Conservation (phyloP, 1,140 invertebrate genomes). For the Panonychus citri region DNA sequence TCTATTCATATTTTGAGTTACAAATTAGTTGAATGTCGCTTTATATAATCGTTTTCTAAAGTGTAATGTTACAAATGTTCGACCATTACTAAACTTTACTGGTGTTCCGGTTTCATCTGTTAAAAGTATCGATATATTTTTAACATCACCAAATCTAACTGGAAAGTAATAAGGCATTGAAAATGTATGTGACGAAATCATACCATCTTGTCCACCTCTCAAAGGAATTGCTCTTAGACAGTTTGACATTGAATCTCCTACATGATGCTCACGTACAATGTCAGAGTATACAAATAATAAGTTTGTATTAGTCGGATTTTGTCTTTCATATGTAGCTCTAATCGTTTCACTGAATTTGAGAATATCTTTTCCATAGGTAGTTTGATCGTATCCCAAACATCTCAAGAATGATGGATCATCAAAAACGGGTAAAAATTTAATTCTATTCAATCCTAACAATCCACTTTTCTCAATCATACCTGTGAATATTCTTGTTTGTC, state of each 20-base stretch:
- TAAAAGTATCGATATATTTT: background rate
- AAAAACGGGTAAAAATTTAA: background rate
- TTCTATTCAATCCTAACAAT: background rate
- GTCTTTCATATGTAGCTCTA: background rate
- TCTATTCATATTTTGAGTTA: background rate
- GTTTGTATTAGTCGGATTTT: background rate
- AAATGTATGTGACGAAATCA: background rate
- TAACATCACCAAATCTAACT: background rate
- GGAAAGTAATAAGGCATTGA: background rate
- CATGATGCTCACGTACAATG: background rate
- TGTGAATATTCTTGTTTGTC: no score
- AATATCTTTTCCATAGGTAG: no score
- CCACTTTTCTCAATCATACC: no score
- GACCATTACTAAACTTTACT: background rate
- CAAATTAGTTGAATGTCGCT: background rate
- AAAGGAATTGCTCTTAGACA: background rate
- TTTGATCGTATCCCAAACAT: background rate
- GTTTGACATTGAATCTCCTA: background rate
- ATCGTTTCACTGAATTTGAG: background rate
- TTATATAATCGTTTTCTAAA: background rate
- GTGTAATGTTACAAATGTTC: background rate
- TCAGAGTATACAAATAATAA: background rate
- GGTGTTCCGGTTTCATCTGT: background rate
- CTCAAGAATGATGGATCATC: background rate
- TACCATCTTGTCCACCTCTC: background rate